phyloP scores from a whole-genome alignment of 1,140 invertebrate genomes.

The Tenebrio molitor region DNA sequence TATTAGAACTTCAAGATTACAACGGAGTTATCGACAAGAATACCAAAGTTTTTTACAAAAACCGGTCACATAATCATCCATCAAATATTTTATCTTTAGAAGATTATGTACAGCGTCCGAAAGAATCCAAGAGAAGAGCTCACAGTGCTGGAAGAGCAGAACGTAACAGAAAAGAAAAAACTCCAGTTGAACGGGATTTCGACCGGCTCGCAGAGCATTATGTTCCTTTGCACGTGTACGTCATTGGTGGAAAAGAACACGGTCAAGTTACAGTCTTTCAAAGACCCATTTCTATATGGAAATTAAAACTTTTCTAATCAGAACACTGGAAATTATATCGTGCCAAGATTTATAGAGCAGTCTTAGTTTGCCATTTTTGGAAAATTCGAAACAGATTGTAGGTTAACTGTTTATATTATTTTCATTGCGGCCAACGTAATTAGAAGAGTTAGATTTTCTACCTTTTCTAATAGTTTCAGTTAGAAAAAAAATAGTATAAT shows the following conservation, averaged over 20 bases:
- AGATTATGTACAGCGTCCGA: conserved; percentile 50
- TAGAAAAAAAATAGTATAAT: conserved; percentile 12
- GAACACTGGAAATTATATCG: background rate
- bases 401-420: too few relatives aligned
- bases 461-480: conserved; percentile 27
- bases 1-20: conserved; percentile 61
- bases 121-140: conserved; percentile 61
- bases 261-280: conserved; percentile 78
- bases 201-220: conserved; percentile 59
- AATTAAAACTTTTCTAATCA: conserved; percentile 70
- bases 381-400: too few relatives aligned
- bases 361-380: too few relatives aligned
- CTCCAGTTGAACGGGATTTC: conserved; percentile 49
- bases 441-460: conserved; percentile 25
- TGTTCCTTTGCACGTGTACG: conserved; percentile 75
- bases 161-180: conserved; percentile 53
- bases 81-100: conserved; percentile 65
- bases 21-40: conserved; percentile 59
- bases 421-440: background rate
- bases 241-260: conserved; percentile 77
- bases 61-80: conserved; percentile 59
- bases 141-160: conserved; percentile 65
- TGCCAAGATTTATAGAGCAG: conserved; percentile 6
- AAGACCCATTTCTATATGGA: conserved; percentile 77
- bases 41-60: conserved; percentile 60